These are phyloP conservation scores for Lepidocyrtinus sp. DNA, from an alignment of 2,888 invertebrate species.

Conservation along the genomic window DNA sequence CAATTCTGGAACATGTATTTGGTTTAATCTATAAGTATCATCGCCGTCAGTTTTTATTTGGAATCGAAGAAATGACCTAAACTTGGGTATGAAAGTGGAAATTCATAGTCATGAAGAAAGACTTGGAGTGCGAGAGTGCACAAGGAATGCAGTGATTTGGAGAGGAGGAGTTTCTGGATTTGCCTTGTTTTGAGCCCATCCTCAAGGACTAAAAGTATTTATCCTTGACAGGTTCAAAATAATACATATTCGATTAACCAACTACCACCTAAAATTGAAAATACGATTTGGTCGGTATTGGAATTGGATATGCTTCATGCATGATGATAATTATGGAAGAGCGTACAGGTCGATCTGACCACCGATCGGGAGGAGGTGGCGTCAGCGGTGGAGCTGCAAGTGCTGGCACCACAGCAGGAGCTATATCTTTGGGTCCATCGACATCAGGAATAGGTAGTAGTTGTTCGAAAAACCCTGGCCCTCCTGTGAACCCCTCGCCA, in stretches of 20 bases:
- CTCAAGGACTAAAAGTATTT: background rate
- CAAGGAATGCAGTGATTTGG: conserved; percentile 9
- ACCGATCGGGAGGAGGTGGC: conserved; percentile 19
- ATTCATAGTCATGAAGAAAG: background rate
- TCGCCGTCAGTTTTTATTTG: too few relatives aligned
- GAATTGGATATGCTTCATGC: conserved; percentile 53
- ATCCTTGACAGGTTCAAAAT: conserved; percentile 28
- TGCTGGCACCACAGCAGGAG: conserved; percentile 11
- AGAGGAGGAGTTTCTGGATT: background rate
- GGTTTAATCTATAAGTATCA: too few relatives aligned
- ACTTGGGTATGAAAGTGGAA: too few relatives aligned
- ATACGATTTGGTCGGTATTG: conserved; percentile 46
- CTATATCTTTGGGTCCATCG: conserved; percentile 37
- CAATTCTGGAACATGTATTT: background rate
- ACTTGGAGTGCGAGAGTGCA: too few relatives aligned
- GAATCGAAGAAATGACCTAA: too few relatives aligned
- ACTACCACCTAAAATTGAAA: conserved; percentile 24
- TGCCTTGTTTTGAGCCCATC: background rate
- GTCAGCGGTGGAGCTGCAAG: background rate
- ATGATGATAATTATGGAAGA: conserved; percentile 54
- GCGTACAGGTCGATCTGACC: conserved; percentile 41
- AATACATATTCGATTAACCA: conserved; percentile 40
- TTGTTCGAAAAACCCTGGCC: conserved; percentile 30
- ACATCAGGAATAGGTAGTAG: conserved; percentile 21
- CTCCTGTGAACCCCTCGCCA: conserved; percentile 59